phyloP scores from a whole-genome alignment of 2,797 vertebrate species.

The Morus bassanus region DNA sequence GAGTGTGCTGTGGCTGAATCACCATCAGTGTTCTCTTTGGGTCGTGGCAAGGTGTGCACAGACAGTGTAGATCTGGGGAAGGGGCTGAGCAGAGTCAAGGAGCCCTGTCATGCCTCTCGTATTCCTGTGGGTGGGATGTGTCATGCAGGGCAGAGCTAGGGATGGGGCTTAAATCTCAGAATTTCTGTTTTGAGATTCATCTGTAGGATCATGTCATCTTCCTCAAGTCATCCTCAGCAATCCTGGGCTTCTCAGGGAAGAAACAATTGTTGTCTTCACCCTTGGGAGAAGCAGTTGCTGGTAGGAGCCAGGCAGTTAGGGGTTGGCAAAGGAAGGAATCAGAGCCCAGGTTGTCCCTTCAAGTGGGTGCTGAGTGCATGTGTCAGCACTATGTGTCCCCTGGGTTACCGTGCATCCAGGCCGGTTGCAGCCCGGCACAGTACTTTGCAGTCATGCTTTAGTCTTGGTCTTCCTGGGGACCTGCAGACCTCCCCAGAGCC shows the following conservation, averaged over 20 bases:
- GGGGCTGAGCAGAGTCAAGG: not conserved
- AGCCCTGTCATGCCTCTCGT: not conserved
- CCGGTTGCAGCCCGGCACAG: accelerated
- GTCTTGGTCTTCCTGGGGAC: not conserved
- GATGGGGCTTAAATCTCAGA: not conserved
- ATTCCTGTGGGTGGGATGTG: not conserved
- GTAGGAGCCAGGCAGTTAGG: not conserved
- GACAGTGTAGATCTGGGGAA: not conserved
- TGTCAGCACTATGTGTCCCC: not conserved
- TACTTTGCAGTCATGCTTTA: not conserved
- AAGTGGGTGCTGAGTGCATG: not conserved
- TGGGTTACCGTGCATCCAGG: not conserved
- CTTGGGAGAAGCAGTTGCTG: not conserved
- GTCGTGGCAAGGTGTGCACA: accelerated
- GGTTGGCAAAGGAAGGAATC: not conserved
- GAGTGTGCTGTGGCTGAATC: not conserved
- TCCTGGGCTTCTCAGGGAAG: not conserved
- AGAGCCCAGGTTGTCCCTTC: not conserved
- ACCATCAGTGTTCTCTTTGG: accelerated
- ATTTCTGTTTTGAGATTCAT: not conserved
- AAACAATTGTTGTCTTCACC: not conserved
- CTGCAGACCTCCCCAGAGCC: not conserved
- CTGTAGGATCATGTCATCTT: not conserved
- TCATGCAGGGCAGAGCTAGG: not conserved
- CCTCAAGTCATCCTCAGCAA: not conserved